phyloP scores from a whole-genome alignment of 2,113 vertebrate species.

The Atrichornis clamosus region DNA sequence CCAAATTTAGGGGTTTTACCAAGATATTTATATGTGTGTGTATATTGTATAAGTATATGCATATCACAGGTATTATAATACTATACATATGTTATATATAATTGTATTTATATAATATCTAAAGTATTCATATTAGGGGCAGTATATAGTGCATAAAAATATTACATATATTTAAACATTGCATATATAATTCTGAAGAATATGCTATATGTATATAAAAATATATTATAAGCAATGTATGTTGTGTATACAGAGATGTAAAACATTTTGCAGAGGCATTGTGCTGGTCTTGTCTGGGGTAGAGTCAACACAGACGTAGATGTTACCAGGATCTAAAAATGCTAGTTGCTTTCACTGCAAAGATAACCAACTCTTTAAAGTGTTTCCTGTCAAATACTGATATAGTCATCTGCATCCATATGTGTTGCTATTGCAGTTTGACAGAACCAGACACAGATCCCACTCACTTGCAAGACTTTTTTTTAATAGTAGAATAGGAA shows the following conservation, averaged over 20 bases:
- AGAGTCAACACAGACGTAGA: not conserved
- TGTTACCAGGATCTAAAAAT: not conserved
- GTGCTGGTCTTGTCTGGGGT: not conserved
- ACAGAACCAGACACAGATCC: not conserved
- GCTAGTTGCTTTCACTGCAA: not conserved
- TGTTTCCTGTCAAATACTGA: not conserved
- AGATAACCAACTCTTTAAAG: not conserved
- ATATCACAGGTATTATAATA: not conserved
- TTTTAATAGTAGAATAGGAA: not conserved
- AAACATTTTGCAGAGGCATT: not conserved
- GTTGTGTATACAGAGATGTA: too few relatives aligned
- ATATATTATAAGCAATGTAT: not conserved
- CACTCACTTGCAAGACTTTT: not conserved
- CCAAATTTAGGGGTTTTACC: not conserved
- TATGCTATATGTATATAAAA: not conserved
- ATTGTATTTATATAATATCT: not conserved
- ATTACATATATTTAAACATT: not conserved
- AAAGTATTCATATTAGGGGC: not conserved
- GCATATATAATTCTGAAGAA: not conserved
- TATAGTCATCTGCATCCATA: not conserved
- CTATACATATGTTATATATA: not conserved
- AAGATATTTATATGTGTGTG: not conserved
- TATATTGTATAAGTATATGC: not conserved
- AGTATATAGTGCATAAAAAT: not conserved
- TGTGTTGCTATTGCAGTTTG: not conserved